These are phyloP conservation scores for Crambe crambe DNA, from an alignment of 37 sponge, comb jelly and placozoan species.

Conservation along the genomic window DNA sequence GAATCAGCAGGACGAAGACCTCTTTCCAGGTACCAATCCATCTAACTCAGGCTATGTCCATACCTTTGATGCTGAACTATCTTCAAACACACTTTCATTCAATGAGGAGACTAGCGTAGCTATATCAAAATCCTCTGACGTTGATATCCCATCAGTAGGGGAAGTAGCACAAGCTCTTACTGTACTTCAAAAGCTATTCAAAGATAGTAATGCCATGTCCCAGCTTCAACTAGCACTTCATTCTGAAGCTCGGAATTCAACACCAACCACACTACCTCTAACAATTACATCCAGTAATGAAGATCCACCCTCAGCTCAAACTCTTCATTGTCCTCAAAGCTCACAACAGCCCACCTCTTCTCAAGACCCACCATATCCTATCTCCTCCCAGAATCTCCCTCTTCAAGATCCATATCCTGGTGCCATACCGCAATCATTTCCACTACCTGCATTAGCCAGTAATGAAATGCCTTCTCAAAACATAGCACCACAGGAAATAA, in stretches of 20 bases:
- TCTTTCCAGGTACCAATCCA: neutral
- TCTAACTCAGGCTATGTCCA: neutral
- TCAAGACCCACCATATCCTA: neutral
- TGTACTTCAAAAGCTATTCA: constrained; percentile 24
- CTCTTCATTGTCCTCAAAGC: neutral
- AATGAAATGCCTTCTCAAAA: too few species aligned
- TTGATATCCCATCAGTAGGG: neutral
- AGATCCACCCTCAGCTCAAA: neutral
- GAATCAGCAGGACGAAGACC: neutral
- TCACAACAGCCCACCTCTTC: neutral
- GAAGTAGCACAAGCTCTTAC: constrained; percentile 29
- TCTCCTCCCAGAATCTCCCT: neutral
- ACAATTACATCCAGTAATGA: neutral
- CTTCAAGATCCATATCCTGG: neutral
- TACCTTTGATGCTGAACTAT: neutral
- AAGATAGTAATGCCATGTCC: neutral
- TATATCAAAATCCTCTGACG: neutral
- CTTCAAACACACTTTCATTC: neutral
- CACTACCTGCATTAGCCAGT: too few species aligned
- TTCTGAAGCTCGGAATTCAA: neutral
- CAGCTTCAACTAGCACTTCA: constrained; percentile 13
- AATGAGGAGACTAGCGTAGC: neutral
- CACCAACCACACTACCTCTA: neutral
- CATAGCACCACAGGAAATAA: too few species aligned
- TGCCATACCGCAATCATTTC: neutral